Conservation (phyloP, 2,113 vertebrate species). For the Fulica atra region DNA sequence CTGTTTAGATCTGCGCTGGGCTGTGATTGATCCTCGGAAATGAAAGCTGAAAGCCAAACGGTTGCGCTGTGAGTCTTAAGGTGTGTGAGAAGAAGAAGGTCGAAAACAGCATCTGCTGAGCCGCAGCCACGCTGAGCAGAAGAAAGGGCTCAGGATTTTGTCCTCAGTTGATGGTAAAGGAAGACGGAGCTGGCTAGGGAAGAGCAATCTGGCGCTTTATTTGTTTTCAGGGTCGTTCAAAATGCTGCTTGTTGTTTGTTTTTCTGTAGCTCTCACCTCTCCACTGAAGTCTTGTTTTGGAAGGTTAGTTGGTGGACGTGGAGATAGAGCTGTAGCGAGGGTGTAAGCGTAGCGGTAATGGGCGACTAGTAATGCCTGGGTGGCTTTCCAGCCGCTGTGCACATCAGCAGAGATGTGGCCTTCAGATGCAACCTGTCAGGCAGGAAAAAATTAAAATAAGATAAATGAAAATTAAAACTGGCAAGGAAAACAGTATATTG, state of each 20-base stretch:
- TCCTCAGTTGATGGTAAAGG: background rate
- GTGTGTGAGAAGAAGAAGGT: background rate
- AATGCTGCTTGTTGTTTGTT: background rate
- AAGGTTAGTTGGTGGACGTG: background rate
- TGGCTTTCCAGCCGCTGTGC: background rate
- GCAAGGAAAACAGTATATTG: background rate
- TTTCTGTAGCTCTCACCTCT: background rate
- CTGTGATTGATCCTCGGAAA: background rate
- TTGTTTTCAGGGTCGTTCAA: background rate
- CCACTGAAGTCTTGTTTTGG: background rate
- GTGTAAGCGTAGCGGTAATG: background rate
- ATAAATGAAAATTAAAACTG: background rate
- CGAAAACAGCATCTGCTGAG: background rate
- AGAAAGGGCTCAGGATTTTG: background rate
- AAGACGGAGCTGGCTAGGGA: background rate
- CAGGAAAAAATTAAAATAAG: background rate
- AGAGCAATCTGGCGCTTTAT: background rate
- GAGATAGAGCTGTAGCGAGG: background rate
- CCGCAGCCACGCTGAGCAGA: background rate
- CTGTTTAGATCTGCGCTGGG: background rate
- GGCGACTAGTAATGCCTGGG: no score
- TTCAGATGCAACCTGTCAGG: background rate
- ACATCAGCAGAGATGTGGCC: background rate
- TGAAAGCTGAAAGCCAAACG: slow-evolving; percentile 15
- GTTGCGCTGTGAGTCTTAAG: background rate